Evolutionary conservation across 2,113 vertebrate genomes (phyloP), one percentile per base, ranked within the genome.

Genomic region (Sialia sialis): DNA sequence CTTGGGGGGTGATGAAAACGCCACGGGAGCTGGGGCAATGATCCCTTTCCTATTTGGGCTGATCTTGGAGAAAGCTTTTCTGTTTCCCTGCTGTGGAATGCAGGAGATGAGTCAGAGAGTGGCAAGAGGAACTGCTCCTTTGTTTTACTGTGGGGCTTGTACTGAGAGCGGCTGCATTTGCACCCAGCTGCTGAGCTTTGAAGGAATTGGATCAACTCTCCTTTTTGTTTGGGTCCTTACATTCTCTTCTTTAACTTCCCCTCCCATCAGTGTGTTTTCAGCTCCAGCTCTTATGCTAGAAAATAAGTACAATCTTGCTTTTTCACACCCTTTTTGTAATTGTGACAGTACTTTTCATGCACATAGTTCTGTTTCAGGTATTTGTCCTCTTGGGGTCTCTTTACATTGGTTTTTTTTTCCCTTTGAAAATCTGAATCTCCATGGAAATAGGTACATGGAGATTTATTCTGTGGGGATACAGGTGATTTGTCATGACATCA

Each of bases 111-210:
- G 63, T 67, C 64, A 84, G 30, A 29, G 23, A 6, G 32, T 19
- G 68, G 14, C 16, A 69, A 25, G 26, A 66, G n/a, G 87, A 93
- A 69, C 74, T 79, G 41, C 56, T 62, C 82, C 36, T 68, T 44
- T 36, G 51, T 63, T 36, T 73, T 21, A 4, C 15, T 1, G 0
- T 20, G 39, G 39, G 46, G 44, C 5, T 62, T 6, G n/a, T 30
- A 3, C 74, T 39, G 16, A 51, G 58, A 32, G 51, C 0, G 0
- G 34, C 49, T 0, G 0, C 21, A 26, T 70, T 84, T 0, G 0
- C 19, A 69, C 48, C 36, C 59, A 21, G 0, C 34, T 84, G 38
- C 84, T 52, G 77, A 51, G 32, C 21, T 46, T 70, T 73, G 55
- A 25, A 87, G 22, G 29, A 34, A 18, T 52, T 73, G 25, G 27